Conservation (phyloP, 2,113 vertebrate species). For the Epinephelus cyanopodus region DNA sequence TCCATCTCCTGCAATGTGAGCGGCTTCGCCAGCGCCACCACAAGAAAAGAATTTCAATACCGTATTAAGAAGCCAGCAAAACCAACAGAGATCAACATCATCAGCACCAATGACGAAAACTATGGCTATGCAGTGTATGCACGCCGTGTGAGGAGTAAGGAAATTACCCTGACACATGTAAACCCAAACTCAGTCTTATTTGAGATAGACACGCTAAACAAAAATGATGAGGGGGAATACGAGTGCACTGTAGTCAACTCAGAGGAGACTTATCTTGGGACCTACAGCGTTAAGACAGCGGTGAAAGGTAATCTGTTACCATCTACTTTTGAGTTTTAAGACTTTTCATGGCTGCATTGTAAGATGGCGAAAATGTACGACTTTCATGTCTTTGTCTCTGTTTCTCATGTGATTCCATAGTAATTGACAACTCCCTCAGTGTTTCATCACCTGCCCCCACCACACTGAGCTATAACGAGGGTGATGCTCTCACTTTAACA, state of each 20-base stretch:
- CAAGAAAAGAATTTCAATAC: constrained; percentile 82
- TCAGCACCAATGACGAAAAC: constrained; percentile 61
- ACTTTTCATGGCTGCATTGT: neutral
- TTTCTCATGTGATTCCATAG: constrained; percentile 72
- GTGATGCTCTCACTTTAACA: constrained; percentile 82
- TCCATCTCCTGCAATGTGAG: constrained; percentile 88
- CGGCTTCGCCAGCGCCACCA: constrained; percentile 67
- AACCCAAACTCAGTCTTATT: constrained; percentile 77
- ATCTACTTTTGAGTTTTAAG: neutral
- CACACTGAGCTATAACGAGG: constrained; percentile 76
- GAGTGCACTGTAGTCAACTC: constrained; percentile 87
- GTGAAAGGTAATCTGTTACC: constrained; percentile 84
- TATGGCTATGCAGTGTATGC: constrained; percentile 71
- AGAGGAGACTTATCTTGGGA: constrained; percentile 72
- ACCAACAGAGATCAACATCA: constrained; percentile 69
- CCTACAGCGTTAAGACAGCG: constrained; percentile 82
- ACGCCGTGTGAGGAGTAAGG: neutral
- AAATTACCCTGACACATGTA: constrained; percentile 77
- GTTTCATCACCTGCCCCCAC: constrained; percentile 75
- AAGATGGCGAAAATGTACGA: neutral
- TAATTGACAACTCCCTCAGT: constrained; percentile 89
- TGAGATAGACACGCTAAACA: constrained; percentile 77
- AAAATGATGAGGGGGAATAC: constrained; percentile 85
- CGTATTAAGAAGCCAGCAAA: constrained; percentile 58
- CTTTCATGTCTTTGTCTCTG: neutral